Base-by-base conservation (phyloP, 2,888 invertebrate species). In the Lycia hirtaria region DNA sequence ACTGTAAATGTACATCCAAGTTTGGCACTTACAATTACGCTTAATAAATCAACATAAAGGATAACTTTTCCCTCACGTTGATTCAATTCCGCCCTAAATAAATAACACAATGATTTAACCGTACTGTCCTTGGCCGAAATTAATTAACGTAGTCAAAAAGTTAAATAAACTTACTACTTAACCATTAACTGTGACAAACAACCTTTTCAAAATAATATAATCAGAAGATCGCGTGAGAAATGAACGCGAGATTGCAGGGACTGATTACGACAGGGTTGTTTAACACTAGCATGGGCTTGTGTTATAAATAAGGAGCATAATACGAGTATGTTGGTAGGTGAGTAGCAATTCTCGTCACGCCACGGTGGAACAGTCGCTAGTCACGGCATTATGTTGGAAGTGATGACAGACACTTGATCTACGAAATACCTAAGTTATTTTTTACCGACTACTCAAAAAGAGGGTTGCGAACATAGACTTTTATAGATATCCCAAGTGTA, bases 321-420 rank as follows among this genome's bases (percentile, higher is more conserved):
- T 32, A 30, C 32, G n/a, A n/a, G n/a, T n/a, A n/a, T n/a, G n/a
- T 30, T 0, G 44, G 44, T 10, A 10, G 44, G 44, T 40, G 40
- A 38, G 7, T 35, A 47, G 19, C 28, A 28, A 9, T 37, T 28
- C 19, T 38, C 26, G 49, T 38, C 49, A 49, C 49, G 49, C 49
- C 17, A 49, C 10, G 9, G 37, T 14, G 9, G 35, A 49, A 49
- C 28, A 49, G 49, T 28, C 28, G n/a, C 19, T 28, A 7, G 38
- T 28, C 49, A 49, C 49, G 49, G 20, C 19, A 49, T 28, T 9
- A 35, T 14, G 38, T 7, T 30, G n/a, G 17, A 20, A 44, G 44
- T 32, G 44, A 30, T 44, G 44, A 44, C 44, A 44, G 30, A 20
- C 30, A 30, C 44, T 44, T 44, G 30, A 44, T 30, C 26, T 41